phyloP scores from a whole-genome alignment of 2,797 vertebrate genomes.

The Chanos chanos region DNA sequence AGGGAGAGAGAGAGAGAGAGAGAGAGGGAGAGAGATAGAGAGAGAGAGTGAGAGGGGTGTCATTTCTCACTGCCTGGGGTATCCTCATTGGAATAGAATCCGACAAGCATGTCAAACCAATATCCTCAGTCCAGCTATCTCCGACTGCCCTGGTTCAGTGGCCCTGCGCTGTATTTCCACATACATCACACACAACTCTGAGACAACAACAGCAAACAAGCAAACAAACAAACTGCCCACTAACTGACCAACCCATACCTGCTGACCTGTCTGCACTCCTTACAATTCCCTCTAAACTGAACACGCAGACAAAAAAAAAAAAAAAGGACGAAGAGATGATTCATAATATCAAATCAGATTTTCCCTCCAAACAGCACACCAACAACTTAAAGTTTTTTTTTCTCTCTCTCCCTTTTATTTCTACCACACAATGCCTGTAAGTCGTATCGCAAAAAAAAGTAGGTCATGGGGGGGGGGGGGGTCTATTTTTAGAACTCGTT shows the following conservation, averaged over 20 bases:
- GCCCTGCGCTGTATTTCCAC: slow-evolving; percentile 21
- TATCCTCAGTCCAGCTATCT: slow-evolving; percentile 39
- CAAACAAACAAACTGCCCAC: slow-evolving; percentile 4
- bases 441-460: slow-evolving; percentile 61
- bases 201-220: slow-evolving; percentile 31
- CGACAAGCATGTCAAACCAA: slow-evolving; percentile 47
- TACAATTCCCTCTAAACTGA: slow-evolving; percentile 15
- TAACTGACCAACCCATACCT: slow-evolving; percentile 8
- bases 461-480: slow-evolving; percentile 63
- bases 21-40: slow-evolving; percentile 5
- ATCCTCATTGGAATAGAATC: slow-evolving; percentile 34
- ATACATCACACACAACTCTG: slow-evolving; percentile 6
- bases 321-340: slow-evolving; percentile 9
- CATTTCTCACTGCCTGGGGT: slow-evolving; percentile 35
- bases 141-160: slow-evolving; percentile 23
- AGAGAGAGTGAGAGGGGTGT: slow-evolving; percentile 21
- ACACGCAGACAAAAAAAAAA: neutral
- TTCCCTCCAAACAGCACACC: slow-evolving; percentile 24
- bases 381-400: slow-evolving; percentile 24
- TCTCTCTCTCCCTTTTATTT: neutral
- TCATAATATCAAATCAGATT: slow-evolving; percentile 39
- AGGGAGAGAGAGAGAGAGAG: slow-evolving; percentile 14
- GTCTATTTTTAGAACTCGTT: slow-evolving; percentile 71
- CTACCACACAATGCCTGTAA: slow-evolving; percentile 57
- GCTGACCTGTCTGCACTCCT: neutral